Base-by-base conservation (phyloP, 2,888 invertebrate species). In the Pristionchus arcanus region DNA sequence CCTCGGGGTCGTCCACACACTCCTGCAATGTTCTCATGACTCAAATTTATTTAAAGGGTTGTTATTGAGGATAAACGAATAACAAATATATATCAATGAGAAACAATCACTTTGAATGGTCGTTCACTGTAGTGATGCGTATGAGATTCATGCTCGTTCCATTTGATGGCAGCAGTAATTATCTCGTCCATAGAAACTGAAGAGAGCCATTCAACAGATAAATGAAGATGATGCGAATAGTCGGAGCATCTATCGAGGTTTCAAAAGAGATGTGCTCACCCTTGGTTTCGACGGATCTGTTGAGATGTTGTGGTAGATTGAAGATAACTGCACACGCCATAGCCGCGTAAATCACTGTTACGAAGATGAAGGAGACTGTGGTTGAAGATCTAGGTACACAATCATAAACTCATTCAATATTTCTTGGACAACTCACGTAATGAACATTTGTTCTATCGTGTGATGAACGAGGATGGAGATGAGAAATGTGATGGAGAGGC, bases 401-500 rank as follows among this genome's bases (percentile, higher is more conserved):
- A 49, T 31, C 16, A 71, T 71, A 1, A 0, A 34, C 5, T 19
- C 16, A 15, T 34, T 49, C n/a, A 2, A 0, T 25, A 84, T 2
- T 13, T 59, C 7, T n/a, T 19, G 42, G 19, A 2, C 9, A 53
- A 81, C 66, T 68, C 28, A 87, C 87, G n/a, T 31, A 19, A 87
- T 87, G 68, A 87, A 87, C 55, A 53, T 59, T 42, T 87, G 87
- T 28, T 87, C 87, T 9, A 87, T 49, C 2, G 87, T 87, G 68
- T 68, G 87, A 87, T 87, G 87, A 21, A 87, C 31, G 42, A 68
- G 28, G 16, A 66, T 49, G 1, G 87, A 87, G 34, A 87, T 87
- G 49, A 53, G 49, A 68, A 87, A 87, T 1, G 87, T 68, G 68
- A 87, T n/a, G 28, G 16, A 16, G 55, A 87, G 87, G 28, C 87